A percentile compares a stretch with the other conserved stretches of the same genome.
These are phyloP conservation scores for Callitettix versicolor DNA, from an alignment of 1,140 invertebrate genomes.

Conservation along the genomic window DNA sequence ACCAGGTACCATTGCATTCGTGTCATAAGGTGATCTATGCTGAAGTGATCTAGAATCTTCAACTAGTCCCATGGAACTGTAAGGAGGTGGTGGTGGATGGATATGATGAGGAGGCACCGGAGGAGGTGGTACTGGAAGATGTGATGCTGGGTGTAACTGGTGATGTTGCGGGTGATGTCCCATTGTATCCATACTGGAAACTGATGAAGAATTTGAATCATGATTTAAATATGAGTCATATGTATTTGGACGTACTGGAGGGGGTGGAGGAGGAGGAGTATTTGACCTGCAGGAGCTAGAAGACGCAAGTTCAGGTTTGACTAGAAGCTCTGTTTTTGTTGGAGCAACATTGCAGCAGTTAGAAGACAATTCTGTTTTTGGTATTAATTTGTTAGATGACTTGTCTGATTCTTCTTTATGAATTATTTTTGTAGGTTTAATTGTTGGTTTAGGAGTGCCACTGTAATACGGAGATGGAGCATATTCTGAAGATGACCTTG, in stretches of 20 bases:
- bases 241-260: constrained; percentile 36
- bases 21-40: constrained; percentile 14
- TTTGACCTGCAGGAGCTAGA: constrained; percentile 33
- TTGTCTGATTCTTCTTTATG: constrained; percentile 30
- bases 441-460: constrained; percentile 30
- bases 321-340: constrained; percentile 13
- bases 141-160: constrained; percentile 29
- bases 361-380: constrained; percentile 38
- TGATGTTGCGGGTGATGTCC: constrained; percentile 34
- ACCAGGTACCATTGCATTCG: constrained; percentile 5
- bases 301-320: constrained; percentile 22
- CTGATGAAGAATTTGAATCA: constrained; percentile 58
- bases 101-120: constrained; percentile 18
- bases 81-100: constrained; percentile 16
- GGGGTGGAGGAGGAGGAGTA: constrained; percentile 36
- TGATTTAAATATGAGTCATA: constrained; percentile 54
- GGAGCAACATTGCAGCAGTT: constrained; percentile 36
- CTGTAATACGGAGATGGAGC: constrained; percentile 23
- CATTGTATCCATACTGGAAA: constrained; percentile 61
- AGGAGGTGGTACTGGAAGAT: constrained; percentile 16
- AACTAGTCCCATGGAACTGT: constrained; percentile 9
- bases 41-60: constrained; percentile 5
- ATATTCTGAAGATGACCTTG: constrained; percentile 16
- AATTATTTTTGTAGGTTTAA: constrained; percentile 44
- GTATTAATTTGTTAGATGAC: constrained; percentile 24